Base-by-base conservation (phyloP, 1,140 invertebrate species). In the Brachionus asplanchnoidis region DNA sequence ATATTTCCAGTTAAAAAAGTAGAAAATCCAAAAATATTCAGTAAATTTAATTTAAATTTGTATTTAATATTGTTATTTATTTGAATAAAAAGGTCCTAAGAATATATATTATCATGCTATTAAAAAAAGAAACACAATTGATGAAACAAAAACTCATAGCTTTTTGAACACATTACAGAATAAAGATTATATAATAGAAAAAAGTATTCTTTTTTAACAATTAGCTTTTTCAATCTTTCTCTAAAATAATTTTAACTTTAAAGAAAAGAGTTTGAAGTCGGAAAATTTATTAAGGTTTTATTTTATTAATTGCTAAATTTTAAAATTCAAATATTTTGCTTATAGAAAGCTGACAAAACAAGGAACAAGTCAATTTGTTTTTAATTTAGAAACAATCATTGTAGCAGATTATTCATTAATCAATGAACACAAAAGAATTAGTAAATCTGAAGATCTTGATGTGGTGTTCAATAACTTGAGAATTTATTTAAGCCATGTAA, bases 311-410 rank as follows among this genome's bases (percentile, higher is more conserved):
- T 3, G 12, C 4, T 14, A 7, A 11, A 32, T 32, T 36, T 28
- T n/a, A 40, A 32, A 70, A 40, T 36, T 23, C 17, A 14, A 70
- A 14, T 70, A 12, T 14, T 28, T 12, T 70, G 0, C 11, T 28
- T 1, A 14, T n/a, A 36, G 36, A 28, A 40, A 32, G n/a, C 26
- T 36, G 28, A 36, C 42, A 14, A 50, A 17, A 77, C 3, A 8
- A 50, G 44, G 44, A 17, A 36, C n/a, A 9, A 53, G 79, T 20
- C 50, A 78, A 28, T 20, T 82, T 14, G 14, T 68, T 14, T 40
- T 65, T 42, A 36, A 65, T 65, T 20, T 42, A 44, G 79, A 82
- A 46, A 82, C 79, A 40, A 17, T 82, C 3, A 46, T 82, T 20
- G 50, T 82, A 9, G 60, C 53, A 14, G 79, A 82, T 46, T 44